Evolutionary conservation across 2,888 invertebrate genomes (phyloP), one percentile per base, ranked within the genome.

Genomic region (Cephus nigrinus): DNA sequence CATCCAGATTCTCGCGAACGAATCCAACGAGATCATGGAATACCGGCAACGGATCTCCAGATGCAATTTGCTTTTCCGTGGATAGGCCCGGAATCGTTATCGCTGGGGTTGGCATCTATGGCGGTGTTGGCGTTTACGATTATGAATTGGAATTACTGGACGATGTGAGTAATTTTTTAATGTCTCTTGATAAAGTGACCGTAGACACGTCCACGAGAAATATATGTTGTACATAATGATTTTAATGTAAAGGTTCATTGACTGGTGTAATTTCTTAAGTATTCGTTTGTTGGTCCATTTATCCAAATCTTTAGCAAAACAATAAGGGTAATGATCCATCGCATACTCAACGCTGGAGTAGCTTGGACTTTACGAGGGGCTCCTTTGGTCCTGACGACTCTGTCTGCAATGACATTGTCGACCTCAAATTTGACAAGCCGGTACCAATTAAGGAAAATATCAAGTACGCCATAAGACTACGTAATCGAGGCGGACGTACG

Each of bases 21-120:
- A 98, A 98, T 90, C 95, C 96, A 84, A 96, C 96, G 75, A 95
- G 98, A 73, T 96, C 97, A 0, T 99, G 99, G 99, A 98, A 99
- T 91, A 98, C 98, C 0, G 98, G 98, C 4, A 98, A 98, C 90
- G 98, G 98, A 40, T 98, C 98, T 12, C 98, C 98, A 0, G 99
- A 99, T 92, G 98, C 98, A 0, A 96, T 99, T 86, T 97, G 97
- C 87, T 98, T 99, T 89, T 95, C 96, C 68, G 98, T 99, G 12
- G 98, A 99, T 92, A 94, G 96, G 32, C 93, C 96, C 0, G 98
- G 98, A 3, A 95, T 99, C 74, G 95, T 96, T 34, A 94, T 99
- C 69, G 96, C 96, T 36, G 99, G 99, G 0, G 96, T 96, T 4
- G 96, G 96, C 86, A 95, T 98, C 40, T 99, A 97, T 90, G 97